phyloP scores from a whole-genome alignment of 1,140 invertebrate species.

The Bacillus rossius region DNA sequence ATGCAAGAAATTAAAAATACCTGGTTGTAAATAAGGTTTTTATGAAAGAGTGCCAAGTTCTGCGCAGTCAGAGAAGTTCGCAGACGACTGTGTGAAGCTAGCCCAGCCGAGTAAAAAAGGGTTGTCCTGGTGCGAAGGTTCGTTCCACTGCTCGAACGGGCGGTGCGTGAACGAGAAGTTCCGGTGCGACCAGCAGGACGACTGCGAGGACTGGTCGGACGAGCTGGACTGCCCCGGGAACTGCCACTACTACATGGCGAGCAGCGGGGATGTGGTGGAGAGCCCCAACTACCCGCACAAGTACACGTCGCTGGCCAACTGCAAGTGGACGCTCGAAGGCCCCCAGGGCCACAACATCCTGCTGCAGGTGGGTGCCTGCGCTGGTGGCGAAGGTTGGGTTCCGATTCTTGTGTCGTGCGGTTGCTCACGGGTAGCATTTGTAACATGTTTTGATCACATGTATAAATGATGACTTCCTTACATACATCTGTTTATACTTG shows the following conservation, averaged over 20 bases:
- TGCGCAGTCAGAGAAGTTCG: too few relatives aligned
- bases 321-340: constrained; percentile 96
- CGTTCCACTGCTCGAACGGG: constrained; percentile 84
- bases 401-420: too few relatives aligned
- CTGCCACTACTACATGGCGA: constrained; percentile 90
- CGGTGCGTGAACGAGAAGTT: constrained; percentile 85
- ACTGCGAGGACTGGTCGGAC: constrained; percentile 88
- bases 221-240: constrained; percentile 83
- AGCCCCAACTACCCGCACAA: constrained; percentile 92
- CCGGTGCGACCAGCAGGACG: constrained; percentile 87
- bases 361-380: constrained; percentile 61
- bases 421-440: too few relatives aligned
- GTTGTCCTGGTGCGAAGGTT: constrained; percentile 49
- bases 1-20: too few relatives aligned
- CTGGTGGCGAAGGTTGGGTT: too few relatives aligned
- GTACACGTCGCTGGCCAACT: constrained; percentile 84
- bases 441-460: too few relatives aligned
- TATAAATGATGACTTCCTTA: too few relatives aligned
- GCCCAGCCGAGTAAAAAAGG: too few relatives aligned
- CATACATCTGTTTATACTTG: too few relatives aligned
- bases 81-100: too few relatives aligned
- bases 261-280: constrained; percentile 91
- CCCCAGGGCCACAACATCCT: constrained; percentile 92
- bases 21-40: too few relatives aligned
- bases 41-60: too few relatives aligned